Base-by-base conservation (phyloP, 1,140 invertebrate genomes). In the Drosophila ercepeae region DNA sequence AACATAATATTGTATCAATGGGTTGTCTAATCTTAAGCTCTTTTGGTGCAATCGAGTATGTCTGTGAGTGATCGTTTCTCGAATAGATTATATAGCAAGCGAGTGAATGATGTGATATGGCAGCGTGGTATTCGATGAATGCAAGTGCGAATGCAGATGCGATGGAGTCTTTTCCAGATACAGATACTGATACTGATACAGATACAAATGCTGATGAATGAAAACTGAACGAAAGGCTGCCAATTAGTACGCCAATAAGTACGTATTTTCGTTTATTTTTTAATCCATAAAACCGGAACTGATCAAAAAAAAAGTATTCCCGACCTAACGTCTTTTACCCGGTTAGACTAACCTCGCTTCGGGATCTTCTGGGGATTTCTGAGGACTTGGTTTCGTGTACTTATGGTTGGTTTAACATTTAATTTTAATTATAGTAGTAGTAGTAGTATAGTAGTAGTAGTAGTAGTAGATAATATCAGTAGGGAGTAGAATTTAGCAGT, bases 241-340 rank as follows among this genome's bases (percentile, higher is more conserved):
- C 81, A 84, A 84, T 84, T 81, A 61, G 53, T 44, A 68, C 76
- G 81, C 81, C 81, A 84, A 86, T 86, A 69, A 29, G 34, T 67
- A 19, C 19, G 53, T 50, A 32, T 49, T 32, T 32, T 9, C 29
- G 5, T 39, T 39, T 39, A 14, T 1, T 39, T 39, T 39, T 16
- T 5, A 13, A 14, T 39, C 6, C 34, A 46, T 11, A 48, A 59
- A 23, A 14, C 36, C 51, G 48, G 21, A 53, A 65, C 65, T 57
- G 60, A n/a, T 55, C 8, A 29, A 5, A 19, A 53, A 16, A 16
- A 36, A 36, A 36, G 1, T 4, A 19, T 46, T n/a, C 21, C 65
- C 50, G 44, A 69, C 51, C 63, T 55, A 55, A 32, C 9, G 6
- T n/a, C 8, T 39, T 39, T 16, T 14, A 44, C 11, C 39, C 42